Evolutionary conservation across 2,797 vertebrate species (phyloP).

Genomic region (Coendou prehensilis): DNA sequence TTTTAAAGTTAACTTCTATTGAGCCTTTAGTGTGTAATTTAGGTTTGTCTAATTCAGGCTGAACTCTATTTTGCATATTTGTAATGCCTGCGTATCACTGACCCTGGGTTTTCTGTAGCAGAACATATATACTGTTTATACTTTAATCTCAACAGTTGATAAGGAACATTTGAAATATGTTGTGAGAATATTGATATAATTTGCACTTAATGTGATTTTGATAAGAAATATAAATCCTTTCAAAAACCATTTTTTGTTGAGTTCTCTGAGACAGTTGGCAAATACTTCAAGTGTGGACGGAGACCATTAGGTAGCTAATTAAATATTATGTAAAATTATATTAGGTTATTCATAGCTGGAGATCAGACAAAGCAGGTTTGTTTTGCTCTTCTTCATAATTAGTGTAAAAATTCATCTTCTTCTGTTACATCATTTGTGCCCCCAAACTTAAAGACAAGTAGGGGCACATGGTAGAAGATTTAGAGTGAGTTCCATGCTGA

Average conservation of each 20-base stretch:
- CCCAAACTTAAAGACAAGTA: background rate
- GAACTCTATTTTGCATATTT: background rate
- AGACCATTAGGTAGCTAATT: background rate
- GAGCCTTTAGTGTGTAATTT: background rate
- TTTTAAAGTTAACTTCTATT: background rate
- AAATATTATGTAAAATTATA: background rate
- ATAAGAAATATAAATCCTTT: background rate
- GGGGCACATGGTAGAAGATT: background rate
- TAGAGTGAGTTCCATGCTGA: background rate
- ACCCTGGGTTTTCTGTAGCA: background rate
- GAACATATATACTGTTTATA: background rate
- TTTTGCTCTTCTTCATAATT: background rate
- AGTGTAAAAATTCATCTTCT: background rate
- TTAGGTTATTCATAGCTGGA: background rate
- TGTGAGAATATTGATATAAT: background rate
- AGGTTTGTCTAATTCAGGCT: background rate
- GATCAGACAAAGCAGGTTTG: background rate
- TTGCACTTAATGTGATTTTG: background rate
- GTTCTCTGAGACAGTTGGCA: background rate
- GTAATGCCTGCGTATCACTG: background rate
- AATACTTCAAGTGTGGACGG: background rate
- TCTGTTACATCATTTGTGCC: background rate
- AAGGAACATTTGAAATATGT: background rate
- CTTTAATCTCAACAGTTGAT: background rate
- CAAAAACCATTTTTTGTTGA: background rate